These are phyloP conservation scores for Rhagonycha fulva DNA, from an alignment of 2,888 invertebrate species.

Conservation along the genomic window DNA sequence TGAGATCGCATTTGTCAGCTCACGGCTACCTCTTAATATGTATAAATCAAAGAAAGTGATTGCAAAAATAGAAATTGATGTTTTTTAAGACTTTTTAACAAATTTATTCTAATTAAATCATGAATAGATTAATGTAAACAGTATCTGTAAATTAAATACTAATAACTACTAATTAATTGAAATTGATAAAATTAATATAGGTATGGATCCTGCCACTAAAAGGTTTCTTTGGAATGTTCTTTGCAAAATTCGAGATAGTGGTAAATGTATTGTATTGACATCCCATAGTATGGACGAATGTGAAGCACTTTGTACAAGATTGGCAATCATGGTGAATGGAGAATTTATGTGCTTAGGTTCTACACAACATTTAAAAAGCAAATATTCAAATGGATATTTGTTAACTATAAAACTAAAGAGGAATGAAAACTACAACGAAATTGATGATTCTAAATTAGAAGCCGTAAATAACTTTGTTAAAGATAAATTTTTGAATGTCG, in stretches of 20 bases:
- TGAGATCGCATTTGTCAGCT: too few relatives aligned
- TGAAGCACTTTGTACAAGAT: conserved; percentile 78
- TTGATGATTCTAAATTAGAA: neutral
- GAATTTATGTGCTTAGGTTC: conserved; percentile 79
- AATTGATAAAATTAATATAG: conserved; percentile 59
- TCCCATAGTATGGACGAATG: conserved; percentile 90
- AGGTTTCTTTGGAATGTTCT: conserved; percentile 81
- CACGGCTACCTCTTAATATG: too few relatives aligned
- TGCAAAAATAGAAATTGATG: too few relatives aligned
- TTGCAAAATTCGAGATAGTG: conserved; percentile 67
- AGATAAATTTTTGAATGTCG: conserved; percentile 44
- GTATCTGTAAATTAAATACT: conserved; percentile 43
- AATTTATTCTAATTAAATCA: too few relatives aligned
- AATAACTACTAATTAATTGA: too few relatives aligned
- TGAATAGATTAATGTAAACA: too few relatives aligned
- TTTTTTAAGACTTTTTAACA: too few relatives aligned
- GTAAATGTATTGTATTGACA: conserved; percentile 78
- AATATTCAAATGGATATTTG: conserved; percentile 68
- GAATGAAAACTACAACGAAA: conserved; percentile 16
- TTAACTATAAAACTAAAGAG: conserved; percentile 53
- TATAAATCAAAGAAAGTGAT: too few relatives aligned
- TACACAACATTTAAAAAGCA: conserved; percentile 80
- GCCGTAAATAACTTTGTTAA: conserved; percentile 43
- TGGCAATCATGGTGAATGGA: conserved; percentile 86
- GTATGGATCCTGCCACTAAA: conserved; percentile 81